Conservation (phyloP, 2,888 invertebrate genomes). For the Cantharis flavilabris region DNA sequence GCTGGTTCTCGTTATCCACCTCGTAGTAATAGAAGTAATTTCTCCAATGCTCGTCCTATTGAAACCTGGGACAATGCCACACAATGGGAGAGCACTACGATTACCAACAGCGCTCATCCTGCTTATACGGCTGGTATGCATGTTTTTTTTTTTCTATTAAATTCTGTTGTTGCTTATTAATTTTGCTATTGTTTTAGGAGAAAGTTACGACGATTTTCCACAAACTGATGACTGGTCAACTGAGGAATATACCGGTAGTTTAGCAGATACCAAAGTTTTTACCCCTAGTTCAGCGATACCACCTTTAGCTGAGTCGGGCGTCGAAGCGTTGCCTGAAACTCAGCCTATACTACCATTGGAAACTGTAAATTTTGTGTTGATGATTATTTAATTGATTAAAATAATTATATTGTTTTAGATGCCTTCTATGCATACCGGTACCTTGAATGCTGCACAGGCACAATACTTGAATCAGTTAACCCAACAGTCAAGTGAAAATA, state of each 20-base stretch:
- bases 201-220: constrained; percentile 74
- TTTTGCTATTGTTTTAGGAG: constrained; percentile 41
- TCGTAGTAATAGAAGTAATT: constrained; percentile 45
- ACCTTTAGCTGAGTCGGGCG: constrained; percentile 17
- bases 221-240: constrained; percentile 64
- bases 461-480: constrained; percentile 64
- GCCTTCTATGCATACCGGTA: constrained; percentile 55
- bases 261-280: constrained; percentile 93
- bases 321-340: constrained; percentile 5
- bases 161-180: not conserved
- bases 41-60: constrained; percentile 51
- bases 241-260: constrained; percentile 93
- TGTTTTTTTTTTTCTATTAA: not conserved
- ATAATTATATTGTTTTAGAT: constrained; percentile 30
- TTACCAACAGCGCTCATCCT: constrained; percentile 22
- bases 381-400: not conserved
- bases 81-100: constrained; percentile 50
- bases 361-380: constrained; percentile 3
- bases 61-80: constrained; percentile 64
- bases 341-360: constrained; percentile 16
- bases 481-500: constrained; percentile 57
- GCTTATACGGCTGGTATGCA: constrained; percentile 13
- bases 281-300: constrained; percentile 67
- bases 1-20: constrained; percentile 56
- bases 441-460: constrained; percentile 62